phyloP scores from a whole-genome alignment of 2,888 invertebrate genomes.

The Cosmorhoe ocellata region DNA sequence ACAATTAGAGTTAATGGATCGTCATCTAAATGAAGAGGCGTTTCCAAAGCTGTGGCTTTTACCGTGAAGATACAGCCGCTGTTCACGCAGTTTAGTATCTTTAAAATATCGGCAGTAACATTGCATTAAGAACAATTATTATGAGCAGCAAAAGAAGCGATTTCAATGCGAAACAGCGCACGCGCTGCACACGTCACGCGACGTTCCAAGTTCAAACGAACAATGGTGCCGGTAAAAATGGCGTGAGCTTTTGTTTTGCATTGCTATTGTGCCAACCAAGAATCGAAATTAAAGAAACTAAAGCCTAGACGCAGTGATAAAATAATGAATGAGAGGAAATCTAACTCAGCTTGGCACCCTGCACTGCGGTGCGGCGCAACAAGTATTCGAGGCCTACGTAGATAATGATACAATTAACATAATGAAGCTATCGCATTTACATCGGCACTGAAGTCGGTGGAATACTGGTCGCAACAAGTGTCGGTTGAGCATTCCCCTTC shows the following conservation, averaged over 20 bases:
- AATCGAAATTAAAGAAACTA: conserved; percentile 28
- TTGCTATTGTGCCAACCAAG: conserved; percentile 58
- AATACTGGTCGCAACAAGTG: conserved; percentile 59
- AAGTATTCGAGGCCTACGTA: conserved; percentile 10
- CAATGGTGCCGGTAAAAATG: conserved; percentile 74
- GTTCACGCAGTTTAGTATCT: conserved; percentile 1
- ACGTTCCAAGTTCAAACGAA: conserved; percentile 77
- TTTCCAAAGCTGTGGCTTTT: background rate
- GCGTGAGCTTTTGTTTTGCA: conserved; percentile 75
- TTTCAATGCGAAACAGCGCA: conserved; percentile 75
- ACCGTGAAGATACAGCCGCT: background rate
- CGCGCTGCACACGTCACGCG: conserved; percentile 74
- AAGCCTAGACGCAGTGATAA: conserved; percentile 10
- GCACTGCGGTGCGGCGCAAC: background rate
- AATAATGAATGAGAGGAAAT: conserved; percentile 7
- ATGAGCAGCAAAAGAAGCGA: conserved; percentile 57
- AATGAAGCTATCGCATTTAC: conserved; percentile 50
- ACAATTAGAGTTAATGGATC: conserved; percentile 17
- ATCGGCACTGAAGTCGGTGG: conserved; percentile 20
- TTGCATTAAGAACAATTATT: conserved; percentile 55
- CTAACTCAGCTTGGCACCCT: background rate
- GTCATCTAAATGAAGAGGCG: background rate
- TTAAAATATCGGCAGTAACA: conserved; percentile 12
- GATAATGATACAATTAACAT: conserved; percentile 24
- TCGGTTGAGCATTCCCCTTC: conserved; percentile 45